These are phyloP conservation scores for Muntiacus reevesi DNA, from an alignment of 2,113 vertebrate species.

Conservation along the genomic window DNA sequence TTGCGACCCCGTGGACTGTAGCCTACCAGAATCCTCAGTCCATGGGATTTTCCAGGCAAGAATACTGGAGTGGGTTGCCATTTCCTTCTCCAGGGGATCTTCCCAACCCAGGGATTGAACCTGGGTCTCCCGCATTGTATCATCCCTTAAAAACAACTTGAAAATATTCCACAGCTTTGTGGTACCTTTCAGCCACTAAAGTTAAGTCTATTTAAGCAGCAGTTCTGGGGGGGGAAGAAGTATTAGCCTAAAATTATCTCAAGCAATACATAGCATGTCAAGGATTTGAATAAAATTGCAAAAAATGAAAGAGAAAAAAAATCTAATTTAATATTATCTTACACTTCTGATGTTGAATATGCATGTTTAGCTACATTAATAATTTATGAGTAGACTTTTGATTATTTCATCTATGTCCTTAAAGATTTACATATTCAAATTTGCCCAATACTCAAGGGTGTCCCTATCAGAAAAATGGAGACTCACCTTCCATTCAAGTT, in stretches of 20 bases:
- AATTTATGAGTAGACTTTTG: background rate
- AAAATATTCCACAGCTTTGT: background rate
- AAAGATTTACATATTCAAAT: background rate
- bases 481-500: background rate
- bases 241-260: background rate
- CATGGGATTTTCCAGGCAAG: too few species aligned
- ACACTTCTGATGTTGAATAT: background rate
- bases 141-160: background rate
- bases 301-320: background rate
- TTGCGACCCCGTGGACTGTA: too few species aligned
- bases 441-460: background rate
- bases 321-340: background rate
- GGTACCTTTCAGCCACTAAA: background rate
- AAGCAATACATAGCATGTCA: background rate
- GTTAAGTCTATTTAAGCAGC: background rate
- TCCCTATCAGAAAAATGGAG: background rate
- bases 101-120: too few species aligned
- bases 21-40: too few species aligned
- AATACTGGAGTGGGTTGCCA: too few species aligned
- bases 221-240: background rate
- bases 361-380: background rate
- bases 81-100: too few species aligned
- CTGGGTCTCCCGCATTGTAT: background rate
- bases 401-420: background rate
- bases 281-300: background rate